Conservation (phyloP, 1,140 invertebrate species). For the Scaptomyza montana region DNA sequence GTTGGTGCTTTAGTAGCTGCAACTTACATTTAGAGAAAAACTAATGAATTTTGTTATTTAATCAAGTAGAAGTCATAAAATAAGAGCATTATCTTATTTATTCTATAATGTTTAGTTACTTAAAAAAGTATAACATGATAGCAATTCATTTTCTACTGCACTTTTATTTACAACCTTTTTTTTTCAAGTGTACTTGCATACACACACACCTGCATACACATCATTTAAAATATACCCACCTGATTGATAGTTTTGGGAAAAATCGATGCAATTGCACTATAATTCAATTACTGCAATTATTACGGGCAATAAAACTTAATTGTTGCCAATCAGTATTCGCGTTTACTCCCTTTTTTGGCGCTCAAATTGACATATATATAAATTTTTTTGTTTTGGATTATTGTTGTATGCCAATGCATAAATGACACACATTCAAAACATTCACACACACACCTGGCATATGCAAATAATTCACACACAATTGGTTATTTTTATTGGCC, state of each 20-base stretch:
- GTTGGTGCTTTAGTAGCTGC: background rate
- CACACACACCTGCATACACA: conserved; percentile 6
- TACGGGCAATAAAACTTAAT: background rate
- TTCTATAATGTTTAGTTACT: too few species aligned
- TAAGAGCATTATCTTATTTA: too few species aligned
- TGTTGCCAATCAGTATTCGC: conserved; percentile 5
- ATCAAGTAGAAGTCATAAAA: too few species aligned
- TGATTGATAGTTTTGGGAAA: conserved; percentile 12
- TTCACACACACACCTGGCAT: background rate
- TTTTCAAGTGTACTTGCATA: background rate
- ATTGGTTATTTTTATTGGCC: background rate
- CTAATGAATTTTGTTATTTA: too few species aligned
- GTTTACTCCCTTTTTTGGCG: background rate
- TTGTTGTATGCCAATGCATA: background rate
- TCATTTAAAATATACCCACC: conserved; percentile 17
- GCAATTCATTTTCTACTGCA: too few species aligned
- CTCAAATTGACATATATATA: background rate
- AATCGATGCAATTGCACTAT: conserved; percentile 32
- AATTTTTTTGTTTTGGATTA: background rate
- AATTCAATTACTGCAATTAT: background rate
- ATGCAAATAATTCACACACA: background rate
- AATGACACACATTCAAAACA: conserved; percentile 18
- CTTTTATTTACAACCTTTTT: too few species aligned
- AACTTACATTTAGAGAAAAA: too few species aligned
- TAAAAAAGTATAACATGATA: too few species aligned